Conservation (phyloP, 2,113 vertebrate species). For the Cynocephalus volans region DNA sequence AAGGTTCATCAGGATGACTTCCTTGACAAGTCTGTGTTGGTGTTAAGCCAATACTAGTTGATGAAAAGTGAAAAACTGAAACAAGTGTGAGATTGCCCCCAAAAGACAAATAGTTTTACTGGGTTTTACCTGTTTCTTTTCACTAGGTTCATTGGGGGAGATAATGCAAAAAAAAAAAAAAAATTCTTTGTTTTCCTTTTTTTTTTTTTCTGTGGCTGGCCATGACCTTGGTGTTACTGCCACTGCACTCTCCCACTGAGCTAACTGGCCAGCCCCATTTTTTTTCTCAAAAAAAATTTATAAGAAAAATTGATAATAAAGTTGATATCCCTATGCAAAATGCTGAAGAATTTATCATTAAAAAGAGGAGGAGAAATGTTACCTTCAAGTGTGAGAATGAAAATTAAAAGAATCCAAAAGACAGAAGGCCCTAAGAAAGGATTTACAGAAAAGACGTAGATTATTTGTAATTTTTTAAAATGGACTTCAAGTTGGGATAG, state of each 20-base stretch:
- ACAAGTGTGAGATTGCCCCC: background rate
- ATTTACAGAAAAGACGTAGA: background rate
- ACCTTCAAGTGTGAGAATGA: background rate
- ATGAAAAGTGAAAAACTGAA: slow-evolving; percentile 59
- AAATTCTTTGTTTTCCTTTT: background rate
- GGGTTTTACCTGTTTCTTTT: background rate
- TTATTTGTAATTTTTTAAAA: background rate
- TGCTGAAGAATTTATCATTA: background rate
- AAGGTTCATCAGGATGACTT: slow-evolving; percentile 6
- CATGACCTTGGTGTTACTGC: too few species aligned
- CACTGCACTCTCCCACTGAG: too few species aligned
- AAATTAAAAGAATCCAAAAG: background rate
- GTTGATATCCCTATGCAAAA: background rate
- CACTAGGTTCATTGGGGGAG: background rate
- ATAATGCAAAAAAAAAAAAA: background rate
- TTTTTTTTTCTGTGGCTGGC: too few species aligned
- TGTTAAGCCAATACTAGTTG: background rate
- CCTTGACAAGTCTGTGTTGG: background rate
- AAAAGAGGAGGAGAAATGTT: background rate
- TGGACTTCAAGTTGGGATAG: background rate
- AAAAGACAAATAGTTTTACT: background rate
- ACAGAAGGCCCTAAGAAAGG: background rate
- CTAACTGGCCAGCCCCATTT: too few species aligned
- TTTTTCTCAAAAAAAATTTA: background rate
- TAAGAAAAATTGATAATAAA: background rate